Evolutionary conservation across 2,113 vertebrate species (phyloP).

Genomic region (Sturnira hondurensis): DNA sequence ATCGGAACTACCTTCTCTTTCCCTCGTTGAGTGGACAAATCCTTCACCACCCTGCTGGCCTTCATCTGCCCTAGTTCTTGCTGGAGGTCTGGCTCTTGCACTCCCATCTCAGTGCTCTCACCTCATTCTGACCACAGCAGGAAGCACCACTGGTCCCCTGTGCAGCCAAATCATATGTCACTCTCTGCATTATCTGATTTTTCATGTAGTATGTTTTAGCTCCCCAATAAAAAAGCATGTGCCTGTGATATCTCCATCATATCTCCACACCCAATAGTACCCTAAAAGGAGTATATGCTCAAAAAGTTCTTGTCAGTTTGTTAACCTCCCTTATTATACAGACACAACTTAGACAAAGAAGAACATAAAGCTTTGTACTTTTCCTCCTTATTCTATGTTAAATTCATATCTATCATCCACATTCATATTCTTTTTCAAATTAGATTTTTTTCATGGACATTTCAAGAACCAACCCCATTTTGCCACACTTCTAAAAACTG

Average conservation of each 20-base stretch:
- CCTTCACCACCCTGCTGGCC: not conserved
- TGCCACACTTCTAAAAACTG: not conserved
- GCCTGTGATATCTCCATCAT: not conserved
- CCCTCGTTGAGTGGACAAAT: not conserved
- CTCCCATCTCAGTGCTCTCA: not conserved
- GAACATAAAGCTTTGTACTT: not conserved
- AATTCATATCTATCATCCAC: not conserved
- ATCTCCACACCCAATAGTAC: not conserved
- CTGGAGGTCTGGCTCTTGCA: rapidly evolving
- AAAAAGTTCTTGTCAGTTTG: not conserved
- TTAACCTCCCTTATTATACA: not conserved
- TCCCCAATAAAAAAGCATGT: not conserved
- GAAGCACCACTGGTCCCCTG: not conserved
- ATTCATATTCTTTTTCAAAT: not conserved
- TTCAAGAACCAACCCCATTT: not conserved
- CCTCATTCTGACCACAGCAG: not conserved
- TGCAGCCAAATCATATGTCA: not conserved
- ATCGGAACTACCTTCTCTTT: not conserved
- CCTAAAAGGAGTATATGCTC: not conserved
- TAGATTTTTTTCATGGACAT: not conserved
- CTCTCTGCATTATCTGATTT: not conserved
- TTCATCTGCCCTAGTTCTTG: not conserved
- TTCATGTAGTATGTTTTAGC: not conserved
- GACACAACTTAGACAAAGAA: not conserved
- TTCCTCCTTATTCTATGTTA: not conserved